Base-by-base conservation (phyloP, 2,888 invertebrate species). In the Alcis repandata region DNA sequence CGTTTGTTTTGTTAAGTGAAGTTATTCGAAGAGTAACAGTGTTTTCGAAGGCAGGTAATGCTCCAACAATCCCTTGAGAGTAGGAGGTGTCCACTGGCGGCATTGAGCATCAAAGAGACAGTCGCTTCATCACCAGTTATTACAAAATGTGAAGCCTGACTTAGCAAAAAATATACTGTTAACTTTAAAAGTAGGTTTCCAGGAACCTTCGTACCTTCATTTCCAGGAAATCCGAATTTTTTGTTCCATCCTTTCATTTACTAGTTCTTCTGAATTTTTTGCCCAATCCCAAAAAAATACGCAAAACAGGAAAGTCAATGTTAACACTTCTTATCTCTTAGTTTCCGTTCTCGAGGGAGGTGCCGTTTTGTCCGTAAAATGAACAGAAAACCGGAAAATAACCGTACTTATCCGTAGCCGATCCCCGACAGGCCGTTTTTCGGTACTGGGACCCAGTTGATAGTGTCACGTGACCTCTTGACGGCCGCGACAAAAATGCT, bases 381-480 rank as follows among this genome's bases (percentile, higher is more conserved):
- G 51, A 41, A 52, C 51, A 46, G 52, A 52, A 53, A 56, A 49
- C 67, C 67, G 59, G 59, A 65, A 65, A 52, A 58, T 57, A 60
- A 17, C 58, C 40, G 52, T n/a, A 48, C 53, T 66, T 66, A 66
- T 66, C 66, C 61, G 52, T 58, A 20, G 56, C 57, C 51, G 61
- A 61, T 57, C 53, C 61, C 45, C 38, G 63, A 65, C 63, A 63
- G 57, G 67, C 61, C 68, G 68, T 71, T 69, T 72, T 72, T 73
- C 63, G 74, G 68, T 69, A 72, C 27, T 59, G 71, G 72, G 67
- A 73, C 73, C 73, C 73, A 69, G 69, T 59, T 70, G 79, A 79
- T 79, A 81, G 70, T 74, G 73, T 80, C 74, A 63, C 63, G 58
- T 64, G 63, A 64, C 58, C 57, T 38, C 38, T 46, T 54, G 61